These are phyloP conservation scores for Xerus rutilus DNA, from an alignment of 2,797 vertebrate genomes.

Conservation along the genomic window DNA sequence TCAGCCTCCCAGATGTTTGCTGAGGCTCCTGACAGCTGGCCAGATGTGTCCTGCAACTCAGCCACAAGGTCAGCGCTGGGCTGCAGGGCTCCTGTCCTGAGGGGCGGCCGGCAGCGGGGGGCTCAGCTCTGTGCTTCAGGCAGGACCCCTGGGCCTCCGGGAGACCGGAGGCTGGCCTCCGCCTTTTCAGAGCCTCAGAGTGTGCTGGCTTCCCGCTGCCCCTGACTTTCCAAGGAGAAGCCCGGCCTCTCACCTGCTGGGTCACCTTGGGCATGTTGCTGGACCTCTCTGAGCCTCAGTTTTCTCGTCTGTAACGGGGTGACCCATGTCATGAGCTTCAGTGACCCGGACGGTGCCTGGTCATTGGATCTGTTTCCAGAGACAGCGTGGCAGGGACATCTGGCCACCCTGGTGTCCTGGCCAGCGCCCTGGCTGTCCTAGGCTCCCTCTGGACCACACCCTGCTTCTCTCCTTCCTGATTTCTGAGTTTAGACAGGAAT, in stretches of 20 bases:
- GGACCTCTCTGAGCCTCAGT: not conserved
- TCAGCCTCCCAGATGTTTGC: conserved; percentile 62
- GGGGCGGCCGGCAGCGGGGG: rapidly evolving
- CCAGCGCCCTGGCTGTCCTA: not conserved
- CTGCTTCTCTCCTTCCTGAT: not conserved
- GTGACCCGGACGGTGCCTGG: not conserved
- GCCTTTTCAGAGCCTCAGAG: not conserved
- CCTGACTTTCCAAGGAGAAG: not conserved
- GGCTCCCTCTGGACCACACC: not conserved
- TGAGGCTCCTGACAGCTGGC: not conserved
- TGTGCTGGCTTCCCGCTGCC: too few relatives aligned
- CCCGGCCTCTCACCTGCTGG: not conserved
- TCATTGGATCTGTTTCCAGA: not conserved
- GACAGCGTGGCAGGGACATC: not conserved
- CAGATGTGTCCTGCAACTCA: conserved; percentile 43
- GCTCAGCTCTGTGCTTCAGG: rapidly evolving
- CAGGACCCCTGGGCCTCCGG: rapidly evolving
- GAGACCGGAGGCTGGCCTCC: not conserved
- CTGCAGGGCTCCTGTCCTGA: rapidly evolving
- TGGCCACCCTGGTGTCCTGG: too few relatives aligned
- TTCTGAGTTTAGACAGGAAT: not conserved
- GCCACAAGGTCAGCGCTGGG: not conserved
- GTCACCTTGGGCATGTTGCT: not conserved
- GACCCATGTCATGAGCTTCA: not conserved
- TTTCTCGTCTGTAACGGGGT: not conserved